A percentile compares a stretch with the other conserved stretches of the same genome.
Evolutionary conservation across 2,888 invertebrate genomes (phyloP).

Genomic region (Aphidoletes aphidimyza): DNA sequence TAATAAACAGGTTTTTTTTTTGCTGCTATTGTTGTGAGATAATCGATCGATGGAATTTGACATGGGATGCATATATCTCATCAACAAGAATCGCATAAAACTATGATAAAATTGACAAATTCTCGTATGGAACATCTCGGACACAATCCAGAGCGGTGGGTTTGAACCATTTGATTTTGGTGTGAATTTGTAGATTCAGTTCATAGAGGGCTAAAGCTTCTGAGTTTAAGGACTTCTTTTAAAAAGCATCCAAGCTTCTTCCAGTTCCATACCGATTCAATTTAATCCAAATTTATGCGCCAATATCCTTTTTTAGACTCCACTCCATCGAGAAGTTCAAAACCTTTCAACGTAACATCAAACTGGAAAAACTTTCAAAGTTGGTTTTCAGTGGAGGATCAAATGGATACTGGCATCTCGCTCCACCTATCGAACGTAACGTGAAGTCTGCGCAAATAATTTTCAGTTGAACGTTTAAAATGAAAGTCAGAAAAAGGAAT

Average conservation of each 20-base stretch:
- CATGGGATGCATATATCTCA: no score
- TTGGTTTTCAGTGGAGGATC: background rate
- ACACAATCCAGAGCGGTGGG: no score
- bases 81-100: no score
- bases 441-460: background rate
- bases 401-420: background rate
- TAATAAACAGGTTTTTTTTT: no score
- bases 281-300: background rate
- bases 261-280: no score
- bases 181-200: no score
- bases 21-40: no score
- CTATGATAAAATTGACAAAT: no score
- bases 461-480: background rate
- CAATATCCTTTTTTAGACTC: background rate
- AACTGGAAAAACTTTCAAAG: background rate
- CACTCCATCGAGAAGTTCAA: constrained; percentile 11
- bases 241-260: background rate
- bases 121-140: no score
- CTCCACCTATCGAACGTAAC: background rate
- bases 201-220: background rate
- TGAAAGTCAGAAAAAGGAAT: background rate
- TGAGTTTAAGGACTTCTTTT: background rate
- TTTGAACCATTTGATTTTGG: no score
- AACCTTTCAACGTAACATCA: background rate
- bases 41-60: no score